A percentile compares a stretch with the other conserved stretches of the same genome.
These are phyloP conservation scores for Limnephilus lunatus DNA, from an alignment of 2,888 invertebrate genomes.

Conservation along the genomic window DNA sequence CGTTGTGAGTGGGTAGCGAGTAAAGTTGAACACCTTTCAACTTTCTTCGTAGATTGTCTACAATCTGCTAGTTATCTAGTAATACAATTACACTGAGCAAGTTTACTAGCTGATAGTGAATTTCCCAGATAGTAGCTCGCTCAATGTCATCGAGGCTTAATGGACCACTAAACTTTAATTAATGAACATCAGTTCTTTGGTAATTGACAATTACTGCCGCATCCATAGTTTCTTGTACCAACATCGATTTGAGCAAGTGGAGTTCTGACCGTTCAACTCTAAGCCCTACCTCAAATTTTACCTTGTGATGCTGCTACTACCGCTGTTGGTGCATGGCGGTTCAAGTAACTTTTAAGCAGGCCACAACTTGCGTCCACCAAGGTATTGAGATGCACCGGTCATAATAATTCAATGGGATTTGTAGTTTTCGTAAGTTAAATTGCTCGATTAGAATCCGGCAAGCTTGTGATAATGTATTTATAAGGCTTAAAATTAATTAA, in stretches of 20 bases:
- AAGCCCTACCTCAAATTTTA: neutral
- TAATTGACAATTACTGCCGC: neutral
- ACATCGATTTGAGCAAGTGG: neutral
- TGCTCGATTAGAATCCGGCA: neutral
- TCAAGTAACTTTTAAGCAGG: neutral
- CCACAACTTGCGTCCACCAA: neutral
- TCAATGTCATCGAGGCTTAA: too few species aligned
- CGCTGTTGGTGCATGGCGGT: neutral
- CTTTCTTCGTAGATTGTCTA: too few species aligned
- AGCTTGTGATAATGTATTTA: neutral
- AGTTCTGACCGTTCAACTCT: slow-evolving; percentile 2
- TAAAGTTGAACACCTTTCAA: too few species aligned
- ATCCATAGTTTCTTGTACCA: neutral
- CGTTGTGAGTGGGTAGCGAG: too few species aligned
- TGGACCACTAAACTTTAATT: too few species aligned
- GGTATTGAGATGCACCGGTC: neutral
- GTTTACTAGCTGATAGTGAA: too few species aligned
- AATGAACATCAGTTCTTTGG: too few species aligned
- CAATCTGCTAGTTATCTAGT: too few species aligned
- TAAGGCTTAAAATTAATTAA: neutral
- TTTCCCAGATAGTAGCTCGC: too few species aligned
- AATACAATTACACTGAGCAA: too few species aligned
- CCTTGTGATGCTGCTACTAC: neutral
- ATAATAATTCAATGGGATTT: neutral
- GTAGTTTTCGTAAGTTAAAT: neutral